Conservation (phyloP, 2,797 vertebrate genomes). For the Lutjanus campechanus region DNA sequence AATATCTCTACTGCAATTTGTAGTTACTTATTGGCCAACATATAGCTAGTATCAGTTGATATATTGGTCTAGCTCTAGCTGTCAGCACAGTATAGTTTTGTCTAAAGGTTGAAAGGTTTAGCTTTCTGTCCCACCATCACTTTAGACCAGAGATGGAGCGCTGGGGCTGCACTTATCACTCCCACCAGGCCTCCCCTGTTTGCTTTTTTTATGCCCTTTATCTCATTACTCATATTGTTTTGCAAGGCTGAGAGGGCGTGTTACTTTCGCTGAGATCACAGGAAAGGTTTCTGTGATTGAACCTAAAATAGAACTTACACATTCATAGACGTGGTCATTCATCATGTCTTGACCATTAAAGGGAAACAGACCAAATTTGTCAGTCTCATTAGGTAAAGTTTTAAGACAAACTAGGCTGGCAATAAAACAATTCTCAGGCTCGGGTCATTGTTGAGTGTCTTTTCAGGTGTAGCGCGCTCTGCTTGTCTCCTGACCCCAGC, state of each 20-base stretch:
- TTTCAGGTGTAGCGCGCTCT: conserved; percentile 13
- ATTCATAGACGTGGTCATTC: conserved; percentile 55
- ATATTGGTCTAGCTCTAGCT: background rate
- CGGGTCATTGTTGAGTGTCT: conserved; percentile 16
- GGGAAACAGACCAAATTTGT: conserved; percentile 24
- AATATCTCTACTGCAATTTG: background rate
- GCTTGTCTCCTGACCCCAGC: conserved; percentile 15
- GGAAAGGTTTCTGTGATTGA: conserved; percentile 59
- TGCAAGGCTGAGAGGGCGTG: conserved; percentile 54
- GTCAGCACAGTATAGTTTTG: background rate
- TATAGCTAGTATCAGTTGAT: background rate
- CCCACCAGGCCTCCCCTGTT: conserved; percentile 51
- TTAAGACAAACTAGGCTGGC: conserved; percentile 1
- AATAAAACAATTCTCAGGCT: conserved; percentile 16
- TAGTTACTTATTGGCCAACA: background rate
- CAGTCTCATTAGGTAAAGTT: conserved; percentile 29
- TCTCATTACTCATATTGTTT: conserved; percentile 69
- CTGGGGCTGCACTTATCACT: conserved; percentile 35
- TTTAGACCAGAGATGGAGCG: conserved; percentile 18
- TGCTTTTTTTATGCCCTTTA: conserved; percentile 60
- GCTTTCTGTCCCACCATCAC: conserved; percentile 13
- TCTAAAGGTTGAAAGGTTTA: conserved; percentile 19
- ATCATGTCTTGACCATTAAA: conserved; percentile 48
- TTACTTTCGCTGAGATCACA: conserved; percentile 65
- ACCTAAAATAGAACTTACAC: conserved; percentile 67